Conservation (phyloP, 2,113 vertebrate genomes). For the Aleadryas rufinucha region DNA sequence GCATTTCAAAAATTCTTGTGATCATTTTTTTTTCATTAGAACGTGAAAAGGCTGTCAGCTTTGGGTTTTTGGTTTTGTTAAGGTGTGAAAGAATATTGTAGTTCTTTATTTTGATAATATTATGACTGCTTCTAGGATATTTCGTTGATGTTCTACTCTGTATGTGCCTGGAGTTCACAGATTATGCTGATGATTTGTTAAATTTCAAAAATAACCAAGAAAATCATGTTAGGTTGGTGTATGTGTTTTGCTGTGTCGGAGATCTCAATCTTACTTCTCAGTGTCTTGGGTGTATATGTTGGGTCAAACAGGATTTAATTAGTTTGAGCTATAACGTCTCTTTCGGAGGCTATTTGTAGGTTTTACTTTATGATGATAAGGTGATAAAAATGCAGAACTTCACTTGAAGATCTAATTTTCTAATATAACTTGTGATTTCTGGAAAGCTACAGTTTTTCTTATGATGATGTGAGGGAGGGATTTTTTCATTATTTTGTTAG, state of each 20-base stretch:
- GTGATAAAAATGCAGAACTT: not conserved
- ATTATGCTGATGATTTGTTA: not conserved
- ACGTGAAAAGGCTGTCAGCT: not conserved
- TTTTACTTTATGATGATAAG: not conserved
- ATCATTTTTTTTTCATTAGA: not conserved
- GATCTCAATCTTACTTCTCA: not conserved
- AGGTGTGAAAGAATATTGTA: not conserved
- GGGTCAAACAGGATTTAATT: not conserved
- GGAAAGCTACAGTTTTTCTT: not conserved
- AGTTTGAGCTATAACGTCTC: not conserved
- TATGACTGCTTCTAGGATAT: not conserved
- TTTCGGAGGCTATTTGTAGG: not conserved
- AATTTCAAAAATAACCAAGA: not conserved
- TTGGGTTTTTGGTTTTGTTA: not conserved
- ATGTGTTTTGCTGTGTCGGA: not conserved
- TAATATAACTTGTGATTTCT: not conserved
- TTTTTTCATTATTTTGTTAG: not conserved
- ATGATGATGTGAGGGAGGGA: not conserved
- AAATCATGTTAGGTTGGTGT: not conserved
- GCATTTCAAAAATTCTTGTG: not conserved
- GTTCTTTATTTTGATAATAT: not conserved
- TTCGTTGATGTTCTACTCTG: not conserved
- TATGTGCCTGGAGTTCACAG: not conserved
- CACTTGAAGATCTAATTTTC: not conserved
- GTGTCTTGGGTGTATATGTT: not conserved